Base-by-base conservation (phyloP, 2,113 vertebrate genomes). In the Callopanchax toddi region DNA sequence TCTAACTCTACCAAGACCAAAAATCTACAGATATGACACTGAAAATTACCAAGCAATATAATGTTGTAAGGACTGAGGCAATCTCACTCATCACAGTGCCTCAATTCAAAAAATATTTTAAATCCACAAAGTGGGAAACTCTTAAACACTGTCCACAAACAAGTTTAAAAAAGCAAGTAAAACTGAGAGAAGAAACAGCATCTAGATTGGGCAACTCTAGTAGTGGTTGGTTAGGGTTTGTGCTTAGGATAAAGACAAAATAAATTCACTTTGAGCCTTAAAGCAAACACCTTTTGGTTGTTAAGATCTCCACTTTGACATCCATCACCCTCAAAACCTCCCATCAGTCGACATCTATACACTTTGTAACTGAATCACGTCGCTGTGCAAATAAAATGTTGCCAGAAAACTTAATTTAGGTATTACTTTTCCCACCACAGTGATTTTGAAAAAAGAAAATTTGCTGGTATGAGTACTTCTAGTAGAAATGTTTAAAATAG, bases 391-490 rank as follows among this genome's bases (percentile, higher is more conserved):
- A 46, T 26, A 52, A 15, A 42, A 11, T n/a, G 12, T 29, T 56
- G 44, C 37, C 45, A 40, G 39, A 42, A 29, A 71, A 50, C 43
- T 52, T n/a, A 20, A 60, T 46, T 59, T 18, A 32, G 17, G 39
- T 25, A 56, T n/a, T 29, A 6, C 16, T 42, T 44, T 54, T 54
- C 42, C n/a, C 43, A 49, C 23, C 22, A 11, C 36, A 63, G 26
- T 13, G 10, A 37, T 26, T 43, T 4, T 52, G 17, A 17, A 43
- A 74, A 69, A 70, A 60, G 23, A 53, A 20, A 5, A 44, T 63
- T 45, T 62, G 34, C 22, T 16, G 42, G 36, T 49, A 37, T 70
- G 23, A 44, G 26, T 37, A 64, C 53, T 63, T 64, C 63, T 17
- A 11, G 45, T n/a, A 60, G 50, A 51, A 34, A 20, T 11, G 11